phyloP scores from a whole-genome alignment of 2,888 invertebrate genomes.

The Campoletis raptor region DNA sequence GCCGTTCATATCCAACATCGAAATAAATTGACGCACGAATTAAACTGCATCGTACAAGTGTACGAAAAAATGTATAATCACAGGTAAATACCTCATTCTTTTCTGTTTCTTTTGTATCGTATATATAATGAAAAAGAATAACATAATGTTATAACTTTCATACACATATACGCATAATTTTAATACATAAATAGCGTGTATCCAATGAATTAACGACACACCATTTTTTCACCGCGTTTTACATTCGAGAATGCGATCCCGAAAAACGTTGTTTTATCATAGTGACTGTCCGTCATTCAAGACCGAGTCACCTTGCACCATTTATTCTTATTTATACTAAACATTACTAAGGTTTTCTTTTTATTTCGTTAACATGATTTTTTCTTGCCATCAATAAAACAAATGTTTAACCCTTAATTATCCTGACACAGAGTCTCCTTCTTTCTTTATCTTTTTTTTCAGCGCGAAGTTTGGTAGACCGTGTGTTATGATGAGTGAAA shows the following conservation, averaged over 20 bases:
- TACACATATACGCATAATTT: neutral
- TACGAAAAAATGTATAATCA: constrained; percentile 43
- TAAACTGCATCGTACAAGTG: constrained; percentile 2
- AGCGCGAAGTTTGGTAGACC: neutral
- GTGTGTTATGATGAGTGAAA: neutral
- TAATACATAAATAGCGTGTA: constrained; percentile 1
- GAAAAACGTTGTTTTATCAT: constrained; percentile 30
- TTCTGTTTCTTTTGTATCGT: constrained; percentile 34
- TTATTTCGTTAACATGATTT: constrained; percentile 19
- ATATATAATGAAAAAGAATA: neutral
- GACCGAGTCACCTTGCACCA: constrained; percentile 55
- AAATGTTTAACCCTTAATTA: constrained; percentile 32
- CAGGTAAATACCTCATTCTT: constrained; percentile 31
- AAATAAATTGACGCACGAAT: constrained; percentile 29
- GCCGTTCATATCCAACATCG: constrained; percentile 46
- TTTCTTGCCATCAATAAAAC: constrained; percentile 19
- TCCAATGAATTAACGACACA: constrained; percentile 36
- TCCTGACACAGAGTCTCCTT: constrained; percentile 22
- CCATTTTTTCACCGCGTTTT: neutral
- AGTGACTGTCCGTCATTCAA: neutral
- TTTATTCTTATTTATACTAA: constrained; percentile 54
- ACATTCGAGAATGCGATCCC: neutral
- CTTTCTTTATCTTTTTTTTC: constrained; percentile 8
- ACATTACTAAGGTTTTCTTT: constrained; percentile 37
- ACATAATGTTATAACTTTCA: constrained; percentile 28